Base-by-base conservation (phyloP, 2,113 vertebrate species). In the Pyrgilauda ruficollis region DNA sequence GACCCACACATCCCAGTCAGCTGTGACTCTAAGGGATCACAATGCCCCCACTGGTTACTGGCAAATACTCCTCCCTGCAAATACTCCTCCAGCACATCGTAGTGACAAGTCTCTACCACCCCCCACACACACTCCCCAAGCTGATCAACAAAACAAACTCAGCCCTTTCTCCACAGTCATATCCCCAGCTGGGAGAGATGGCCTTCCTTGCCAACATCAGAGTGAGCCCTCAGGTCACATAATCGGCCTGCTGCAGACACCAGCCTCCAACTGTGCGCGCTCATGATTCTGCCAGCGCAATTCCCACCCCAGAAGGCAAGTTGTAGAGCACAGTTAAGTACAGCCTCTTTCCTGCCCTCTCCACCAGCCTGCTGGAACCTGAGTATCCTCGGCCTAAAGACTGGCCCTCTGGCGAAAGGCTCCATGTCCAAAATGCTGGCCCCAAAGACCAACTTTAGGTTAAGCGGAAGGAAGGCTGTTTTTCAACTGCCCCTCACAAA, bases 101-200 rank as follows among this genome's bases (percentile, higher is more conserved):
- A 53, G 37, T 56, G 67, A 68, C 72, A 80, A 64, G 58, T 31
- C 79, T 83, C 76, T 88, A 62, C n/a, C 44, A 41, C 63, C 35
- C 4, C 64, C 5, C 33, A 27, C 47, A 62, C 79, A 53, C 72
- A 28, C 35, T 49, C 56, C 37, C 64, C 43, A 1, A 73, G 55
- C 43, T 88, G 64, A 78, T 87, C 61, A 77, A 73, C 61, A 94
- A 94, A 94, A 78, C 46, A 93, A 85, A 81, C 59, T 80, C 67
- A 56, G 16, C 35, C 53, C 22, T 52, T 39, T 26, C 37, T 76
- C 41, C n/a, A 33, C 41, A 87, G n/a, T 16, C 33, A 35, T 20
- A 55, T 55, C 39, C 13, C 12, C 17, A 8, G 3, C 0, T 68
- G 35, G 49, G 52, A 82, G 52, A 61, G 23, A 67, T 15, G 30